phyloP scores from a whole-genome alignment of 2,797 vertebrate species.

The Anguilla pacifica region DNA sequence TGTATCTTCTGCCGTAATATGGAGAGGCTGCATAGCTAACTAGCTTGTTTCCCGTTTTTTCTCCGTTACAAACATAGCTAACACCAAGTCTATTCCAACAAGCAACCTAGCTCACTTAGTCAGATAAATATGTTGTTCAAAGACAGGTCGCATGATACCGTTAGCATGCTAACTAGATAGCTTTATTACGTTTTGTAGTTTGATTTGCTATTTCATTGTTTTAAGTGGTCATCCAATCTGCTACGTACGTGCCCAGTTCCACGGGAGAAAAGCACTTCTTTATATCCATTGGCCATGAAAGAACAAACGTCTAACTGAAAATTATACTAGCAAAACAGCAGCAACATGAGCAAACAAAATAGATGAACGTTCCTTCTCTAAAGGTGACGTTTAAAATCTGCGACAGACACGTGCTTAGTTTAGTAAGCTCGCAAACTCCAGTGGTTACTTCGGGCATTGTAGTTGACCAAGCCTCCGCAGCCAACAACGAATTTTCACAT shows the following conservation, averaged over 20 bases:
- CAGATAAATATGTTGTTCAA: neutral
- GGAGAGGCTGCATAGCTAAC: neutral
- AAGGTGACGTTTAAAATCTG: slow-evolving; percentile 17
- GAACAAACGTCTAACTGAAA: neutral
- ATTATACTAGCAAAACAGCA: neutral
- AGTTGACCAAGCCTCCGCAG: too few relatives aligned
- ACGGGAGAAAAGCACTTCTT: slow-evolving; percentile 59
- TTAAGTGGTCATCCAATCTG: neutral
- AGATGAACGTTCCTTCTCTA: slow-evolving; percentile 33
- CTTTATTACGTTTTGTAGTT: neutral
- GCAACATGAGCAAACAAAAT: slow-evolving; percentile 7
- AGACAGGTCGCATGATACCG: neutral
- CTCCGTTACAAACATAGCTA: neutral
- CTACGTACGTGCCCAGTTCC: slow-evolving; percentile 62
- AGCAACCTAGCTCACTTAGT: neutral
- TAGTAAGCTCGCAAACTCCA: too few relatives aligned
- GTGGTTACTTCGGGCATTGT: too few relatives aligned
- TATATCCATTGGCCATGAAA: slow-evolving; percentile 47
- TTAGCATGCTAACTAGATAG: neutral
- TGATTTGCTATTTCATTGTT: neutral
- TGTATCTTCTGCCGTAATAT: neutral
- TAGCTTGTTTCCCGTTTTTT: neutral
- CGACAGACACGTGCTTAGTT: neutral
- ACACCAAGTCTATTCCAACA: neutral
- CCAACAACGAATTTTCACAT: too few relatives aligned